Evolutionary conservation across 23 tunicate genomes (phyloP).

Genomic region (Diplosoma virens): DNA sequence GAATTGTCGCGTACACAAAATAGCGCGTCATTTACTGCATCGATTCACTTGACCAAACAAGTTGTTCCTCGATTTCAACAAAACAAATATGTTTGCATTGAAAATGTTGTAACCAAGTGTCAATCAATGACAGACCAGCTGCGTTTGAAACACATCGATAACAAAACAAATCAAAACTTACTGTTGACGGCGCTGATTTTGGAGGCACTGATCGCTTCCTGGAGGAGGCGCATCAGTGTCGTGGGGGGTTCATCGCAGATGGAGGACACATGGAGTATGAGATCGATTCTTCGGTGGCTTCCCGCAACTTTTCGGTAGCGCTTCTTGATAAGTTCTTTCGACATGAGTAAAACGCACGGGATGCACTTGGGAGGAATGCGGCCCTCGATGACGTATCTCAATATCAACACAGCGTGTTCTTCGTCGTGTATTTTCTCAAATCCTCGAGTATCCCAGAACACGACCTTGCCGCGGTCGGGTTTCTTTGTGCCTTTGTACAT

Average conservation of each 20-base stretch:
- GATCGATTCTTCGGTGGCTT: slow-evolving; percentile 78
- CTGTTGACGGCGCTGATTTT: slow-evolving; percentile 72
- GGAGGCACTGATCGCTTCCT: slow-evolving; percentile 69
- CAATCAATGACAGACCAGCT: too few species aligned
- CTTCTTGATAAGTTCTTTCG: slow-evolving; percentile 90
- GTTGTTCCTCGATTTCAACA: too few species aligned
- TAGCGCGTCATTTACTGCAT: too few species aligned
- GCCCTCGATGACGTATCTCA: slow-evolving; percentile 95
- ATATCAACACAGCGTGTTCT: slow-evolving; percentile 81
- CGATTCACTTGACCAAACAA: too few species aligned
- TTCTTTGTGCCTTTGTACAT: slow-evolving; percentile 53
- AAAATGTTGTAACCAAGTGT: too few species aligned
- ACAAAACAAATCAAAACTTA: too few species aligned
- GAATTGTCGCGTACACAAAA: too few species aligned
- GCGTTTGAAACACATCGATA: too few species aligned
- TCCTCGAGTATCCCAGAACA: slow-evolving; percentile 97
- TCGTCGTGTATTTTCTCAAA: slow-evolving; percentile 91
- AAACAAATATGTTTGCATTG: too few species aligned
- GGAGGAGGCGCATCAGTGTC: slow-evolving; percentile 51
- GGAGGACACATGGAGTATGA: slow-evolving; percentile 81
- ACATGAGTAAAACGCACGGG: slow-evolving; percentile 91
- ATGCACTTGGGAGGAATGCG: slow-evolving; percentile 93
- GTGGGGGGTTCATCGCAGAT: slow-evolving; percentile 63
- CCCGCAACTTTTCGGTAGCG: slow-evolving; percentile 62
- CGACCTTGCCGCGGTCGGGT: slow-evolving; percentile 63